Percentiles rank a stretch among this genome's conserved stretches.
Conservation (phyloP, 2,797 vertebrate genomes). For the Streptopelia turtur region DNA sequence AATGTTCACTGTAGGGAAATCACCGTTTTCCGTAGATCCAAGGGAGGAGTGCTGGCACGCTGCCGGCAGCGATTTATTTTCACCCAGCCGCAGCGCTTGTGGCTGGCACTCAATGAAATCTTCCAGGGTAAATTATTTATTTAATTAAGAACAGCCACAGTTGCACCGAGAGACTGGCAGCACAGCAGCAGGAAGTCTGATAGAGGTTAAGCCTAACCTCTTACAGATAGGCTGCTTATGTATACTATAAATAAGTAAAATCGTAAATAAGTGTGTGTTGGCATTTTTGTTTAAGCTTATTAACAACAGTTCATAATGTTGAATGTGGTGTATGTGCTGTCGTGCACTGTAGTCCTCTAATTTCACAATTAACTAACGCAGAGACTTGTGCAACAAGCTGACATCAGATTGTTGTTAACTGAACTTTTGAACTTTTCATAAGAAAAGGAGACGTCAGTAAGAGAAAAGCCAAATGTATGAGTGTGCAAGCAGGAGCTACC, state of each 20-base stretch:
- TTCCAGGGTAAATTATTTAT: constrained; percentile 59
- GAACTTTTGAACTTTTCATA: constrained; percentile 28
- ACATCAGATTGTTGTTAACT: not conserved
- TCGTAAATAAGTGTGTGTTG: not conserved
- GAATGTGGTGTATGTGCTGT: not conserved
- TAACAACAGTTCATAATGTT: not conserved
- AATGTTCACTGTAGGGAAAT: not conserved
- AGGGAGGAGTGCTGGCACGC: constrained; percentile 10
- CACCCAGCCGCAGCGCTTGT: constrained; percentile 9
- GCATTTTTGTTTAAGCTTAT: constrained; percentile 17
- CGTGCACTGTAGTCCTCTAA: not conserved
- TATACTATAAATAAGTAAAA: constrained; percentile 28
- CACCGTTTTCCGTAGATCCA: not conserved
- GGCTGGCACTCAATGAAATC: constrained; percentile 32
- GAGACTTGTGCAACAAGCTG: not conserved
- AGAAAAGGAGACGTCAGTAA: not conserved
- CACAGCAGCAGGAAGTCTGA: constrained; percentile 20
- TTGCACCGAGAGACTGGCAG: not conserved
- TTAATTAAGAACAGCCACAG: constrained; percentile 4
- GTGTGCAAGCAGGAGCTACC: not conserved
- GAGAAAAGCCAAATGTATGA: not conserved
- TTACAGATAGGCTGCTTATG: constrained; percentile 4
- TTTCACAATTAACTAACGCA: not conserved
- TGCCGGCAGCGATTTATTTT: constrained; percentile 33
- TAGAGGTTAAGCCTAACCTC: constrained; percentile 14